phyloP scores from a whole-genome alignment of 2,888 invertebrate genomes.

The Orthonevra nobilis region DNA sequence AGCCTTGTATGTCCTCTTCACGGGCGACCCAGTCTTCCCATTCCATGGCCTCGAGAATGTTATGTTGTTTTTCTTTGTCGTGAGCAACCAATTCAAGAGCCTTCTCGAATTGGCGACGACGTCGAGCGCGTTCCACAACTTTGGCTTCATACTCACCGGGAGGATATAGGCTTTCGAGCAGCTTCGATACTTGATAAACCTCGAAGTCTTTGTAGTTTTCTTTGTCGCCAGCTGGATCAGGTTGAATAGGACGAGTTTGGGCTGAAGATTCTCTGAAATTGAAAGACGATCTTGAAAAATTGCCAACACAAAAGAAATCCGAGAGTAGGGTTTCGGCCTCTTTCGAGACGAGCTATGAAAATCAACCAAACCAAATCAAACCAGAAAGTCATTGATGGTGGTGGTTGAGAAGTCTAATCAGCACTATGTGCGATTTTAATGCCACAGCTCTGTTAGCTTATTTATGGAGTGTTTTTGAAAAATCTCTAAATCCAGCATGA shows the following conservation, averaged over 20 bases:
- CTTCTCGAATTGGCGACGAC: constrained; percentile 84
- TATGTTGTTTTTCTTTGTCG: constrained; percentile 83
- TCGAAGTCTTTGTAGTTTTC: constrained; percentile 74
- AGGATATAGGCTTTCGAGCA: constrained; percentile 74
- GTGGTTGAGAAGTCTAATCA: too few relatives aligned
- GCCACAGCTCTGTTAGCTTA: too few relatives aligned
- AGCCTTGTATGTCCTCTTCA: constrained; percentile 88
- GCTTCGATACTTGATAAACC: constrained; percentile 75
- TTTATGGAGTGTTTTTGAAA: too few relatives aligned
- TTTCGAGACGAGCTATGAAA: too few relatives aligned
- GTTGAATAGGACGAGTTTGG: constrained; percentile 77
- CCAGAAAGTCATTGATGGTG: too few relatives aligned
- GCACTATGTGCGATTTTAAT: too few relatives aligned
- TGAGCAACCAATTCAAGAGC: constrained; percentile 81
- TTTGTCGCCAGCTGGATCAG: constrained; percentile 72
- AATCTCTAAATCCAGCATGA: too few relatives aligned
- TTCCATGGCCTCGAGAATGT: constrained; percentile 89
- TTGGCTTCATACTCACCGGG: constrained; percentile 80
- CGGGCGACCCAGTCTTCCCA: constrained; percentile 91
- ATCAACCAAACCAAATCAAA: too few relatives aligned
- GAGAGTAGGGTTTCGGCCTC: background rate
- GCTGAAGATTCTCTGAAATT: constrained; percentile 78
- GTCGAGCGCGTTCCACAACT: constrained; percentile 86
- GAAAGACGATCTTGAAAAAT: too few relatives aligned
- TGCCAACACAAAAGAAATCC: background rate